Evolutionary conservation across 2,888 invertebrate genomes (phyloP), one percentile per base, ranked within the genome.

Genomic region (Heliconius ismenius): DNA sequence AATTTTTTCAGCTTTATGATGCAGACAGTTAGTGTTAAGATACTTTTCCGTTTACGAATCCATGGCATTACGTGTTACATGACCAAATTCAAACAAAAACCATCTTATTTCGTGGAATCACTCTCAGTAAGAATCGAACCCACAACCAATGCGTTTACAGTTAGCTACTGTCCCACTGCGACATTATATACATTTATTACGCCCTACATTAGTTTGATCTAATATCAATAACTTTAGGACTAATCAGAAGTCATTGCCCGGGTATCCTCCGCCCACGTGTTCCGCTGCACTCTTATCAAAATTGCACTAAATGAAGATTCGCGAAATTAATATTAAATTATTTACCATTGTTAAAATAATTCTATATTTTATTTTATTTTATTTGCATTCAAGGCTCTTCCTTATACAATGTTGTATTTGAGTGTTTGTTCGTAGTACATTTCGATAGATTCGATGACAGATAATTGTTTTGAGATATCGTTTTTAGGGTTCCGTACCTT

Each of bases 241-340:
- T 74, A 69, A 74, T 62, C 32, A 69, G 43, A 62, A 69, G 80
- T 81, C 81, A 74, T 63, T 78, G 81, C 78, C 80, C 80, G 70
- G 58, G 75, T 73, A 36, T 78, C 77, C 76, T 72, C 49, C 76
- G 58, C 81, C 81, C 78, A 79, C 79, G 67, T 68, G 74, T 73
- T 39, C 69, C 77, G 76, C 73, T 76, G 80, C 76, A 78, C 74
- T 73, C 39, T 76, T 81, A 81, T 81, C 80, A 76, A 79, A 80
- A 70, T 70, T 70, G 70, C 70, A 70, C 32, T 32, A 58, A 32
- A 36, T 54, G 32, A 32, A 70, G n/a, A 58, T 58, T 70, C 36
- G 58, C 15, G 32, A 70, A 70, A 70, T 58, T 36, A 9, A 58
- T 10, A 58, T 58, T 70, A 32, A 54, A 28, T 54, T 54, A 32